Percentiles rank a stretch among this genome's conserved stretches.
Conservation (phyloP, 2,888 invertebrate genomes). For the Tenodera sinensis region DNA sequence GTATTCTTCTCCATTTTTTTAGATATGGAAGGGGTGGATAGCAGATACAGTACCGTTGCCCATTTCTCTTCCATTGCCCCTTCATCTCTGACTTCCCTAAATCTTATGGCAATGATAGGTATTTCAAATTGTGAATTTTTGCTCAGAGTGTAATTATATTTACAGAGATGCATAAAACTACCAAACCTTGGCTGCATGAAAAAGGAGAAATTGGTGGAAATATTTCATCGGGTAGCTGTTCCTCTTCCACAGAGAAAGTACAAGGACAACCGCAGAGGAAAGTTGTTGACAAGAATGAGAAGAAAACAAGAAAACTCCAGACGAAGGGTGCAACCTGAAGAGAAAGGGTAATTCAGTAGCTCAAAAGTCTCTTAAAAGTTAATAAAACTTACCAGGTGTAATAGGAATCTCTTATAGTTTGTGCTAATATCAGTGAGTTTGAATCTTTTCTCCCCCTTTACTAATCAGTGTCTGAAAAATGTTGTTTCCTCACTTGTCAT, state of each 20-base stretch:
- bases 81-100: no score
- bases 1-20: no score
- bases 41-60: no score
- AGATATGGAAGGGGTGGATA: no score
- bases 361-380: neutral
- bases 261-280: slow-evolving; percentile 24
- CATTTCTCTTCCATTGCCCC: no score
- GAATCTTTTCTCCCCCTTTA: no score
- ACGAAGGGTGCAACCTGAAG: neutral
- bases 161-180: slow-evolving; percentile 26
- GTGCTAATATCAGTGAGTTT: no score
- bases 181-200: slow-evolving; percentile 17
- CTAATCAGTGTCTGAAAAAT: no score
- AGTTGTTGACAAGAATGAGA: slow-evolving; percentile 17
- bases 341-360: neutral
- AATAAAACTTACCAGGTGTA: neutral
- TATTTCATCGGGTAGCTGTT: slow-evolving; percentile 26
- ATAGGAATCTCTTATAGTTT: neutral
- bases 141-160: neutral
- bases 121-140: no score
- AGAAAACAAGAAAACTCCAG: slow-evolving; percentile 12
- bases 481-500: no score
- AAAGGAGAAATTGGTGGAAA: slow-evolving; percentile 22
- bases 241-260: slow-evolving; percentile 29
- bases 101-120: no score